phyloP scores from a whole-genome alignment of 2,888 invertebrate genomes.

The Nomada hirtipes region DNA sequence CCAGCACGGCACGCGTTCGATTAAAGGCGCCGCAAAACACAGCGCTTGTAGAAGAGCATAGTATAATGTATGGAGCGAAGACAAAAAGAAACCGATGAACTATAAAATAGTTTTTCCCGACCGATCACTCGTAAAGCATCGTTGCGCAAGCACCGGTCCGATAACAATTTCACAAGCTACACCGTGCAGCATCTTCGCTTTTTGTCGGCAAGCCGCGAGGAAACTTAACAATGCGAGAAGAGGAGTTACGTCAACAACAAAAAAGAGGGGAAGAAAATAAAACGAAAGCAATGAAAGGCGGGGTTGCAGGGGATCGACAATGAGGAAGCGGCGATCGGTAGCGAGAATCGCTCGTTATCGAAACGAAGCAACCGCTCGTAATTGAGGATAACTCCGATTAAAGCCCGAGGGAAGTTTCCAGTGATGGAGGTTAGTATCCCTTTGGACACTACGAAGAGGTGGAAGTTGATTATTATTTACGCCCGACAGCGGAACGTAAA shows the following conservation, averaged over 20 bases:
- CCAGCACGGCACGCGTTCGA: conserved; percentile 12
- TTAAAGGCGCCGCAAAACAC: conserved; percentile 20
- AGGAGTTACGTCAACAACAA: conserved; percentile 12
- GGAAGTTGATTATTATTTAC: conserved; percentile 76
- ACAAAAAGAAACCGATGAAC: not conserved
- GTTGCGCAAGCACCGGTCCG: not conserved
- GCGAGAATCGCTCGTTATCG: conserved; percentile 65
- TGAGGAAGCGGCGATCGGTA: conserved; percentile 44
- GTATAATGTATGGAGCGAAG: not conserved
- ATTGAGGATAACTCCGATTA: conserved; percentile 64
- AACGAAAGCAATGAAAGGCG: conserved; percentile 12
- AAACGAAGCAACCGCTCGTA: conserved; percentile 65
- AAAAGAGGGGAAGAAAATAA: not conserved
- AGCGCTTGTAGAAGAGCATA: not conserved
- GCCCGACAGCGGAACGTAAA: conserved; percentile 73
- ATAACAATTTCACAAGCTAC: not conserved
- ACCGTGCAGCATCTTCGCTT: not conserved
- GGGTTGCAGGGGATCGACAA: conserved; percentile 5
- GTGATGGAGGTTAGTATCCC: conserved; percentile 57
- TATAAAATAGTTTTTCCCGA: not conserved
- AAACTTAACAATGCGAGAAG: conserved; percentile 12
- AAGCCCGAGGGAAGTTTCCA: conserved; percentile 48
- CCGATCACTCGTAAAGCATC: not conserved
- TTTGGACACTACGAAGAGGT: conserved; percentile 30
- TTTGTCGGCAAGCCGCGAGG: conserved; percentile 1